Evolutionary conservation across 37 sponge, comb jelly and placozoan genomes (phyloP), one percentile per base, ranked within the genome.

Genomic region (Oscarella lobularis): DNA sequence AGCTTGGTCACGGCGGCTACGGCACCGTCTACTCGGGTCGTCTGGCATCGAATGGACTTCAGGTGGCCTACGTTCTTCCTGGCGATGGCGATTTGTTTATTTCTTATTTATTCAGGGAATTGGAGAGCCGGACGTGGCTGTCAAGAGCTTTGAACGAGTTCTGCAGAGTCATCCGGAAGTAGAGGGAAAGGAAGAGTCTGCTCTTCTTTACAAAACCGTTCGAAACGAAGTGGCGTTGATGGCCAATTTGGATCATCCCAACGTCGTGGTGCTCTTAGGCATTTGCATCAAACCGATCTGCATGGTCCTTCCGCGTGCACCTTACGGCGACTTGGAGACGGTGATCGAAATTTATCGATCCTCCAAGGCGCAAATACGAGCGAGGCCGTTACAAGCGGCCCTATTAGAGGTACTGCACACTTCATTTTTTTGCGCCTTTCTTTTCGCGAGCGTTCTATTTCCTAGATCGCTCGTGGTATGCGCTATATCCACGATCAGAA

Each of bases 391-490:
- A 48, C 60, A 20, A 48, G 60, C 9, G 60, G 60, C 20, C 20
- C 73, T 70, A 54, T 54, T 54, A 54, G 65, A 54, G n/a, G n/a
- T 27, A 27, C 65, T 54, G n/a, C 65, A 54, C 65, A 54, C 27
- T 54, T 54, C 65, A 27, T 54, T 27, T 54, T 27, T 54, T 54
- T 27, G 0, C 65, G 27, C 65, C 27, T 54, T 54, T n/a, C n/a
- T n/a, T n/a, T n/a, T n/a, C n/a, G n/a, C n/a, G n/a, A n/a, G n/a
- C n/a, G n/a, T 54, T 54, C 27, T n/a, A n/a, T 6, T 33, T n/a
- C 1, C 14, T 72, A 92, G 92, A 36, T 88, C 66, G 90, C 92
- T 27, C 76, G 74, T 36, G 92, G 89, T 5, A 40, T 92, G 74
- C 38, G 79, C 48, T 82, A 92, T 75, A 73, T 92, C 32, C 92